These are phyloP conservation scores for Channa argus DNA, from an alignment of 2,113 vertebrate species.

Conservation along the genomic window DNA sequence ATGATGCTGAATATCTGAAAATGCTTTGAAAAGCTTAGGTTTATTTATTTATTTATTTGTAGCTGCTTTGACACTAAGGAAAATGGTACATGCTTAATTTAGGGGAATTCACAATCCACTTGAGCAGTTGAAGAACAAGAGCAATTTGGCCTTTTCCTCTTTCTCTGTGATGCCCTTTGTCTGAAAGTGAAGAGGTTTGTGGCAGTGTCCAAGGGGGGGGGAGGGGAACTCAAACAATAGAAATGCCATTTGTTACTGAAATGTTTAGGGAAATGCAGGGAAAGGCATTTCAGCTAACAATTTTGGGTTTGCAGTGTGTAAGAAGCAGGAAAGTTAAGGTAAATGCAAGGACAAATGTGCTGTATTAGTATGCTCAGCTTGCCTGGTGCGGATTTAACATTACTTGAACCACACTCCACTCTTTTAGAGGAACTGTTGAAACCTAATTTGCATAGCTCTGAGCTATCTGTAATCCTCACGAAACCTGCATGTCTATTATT, in stretches of 20 bases:
- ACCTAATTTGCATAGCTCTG: no score
- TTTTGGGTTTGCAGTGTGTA: background rate
- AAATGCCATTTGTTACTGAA: slow-evolving; percentile 70
- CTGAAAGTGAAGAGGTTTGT: slow-evolving; percentile 59
- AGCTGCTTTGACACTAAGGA: no score
- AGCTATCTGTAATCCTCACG: background rate
- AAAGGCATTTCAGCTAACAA: slow-evolving; percentile 43
- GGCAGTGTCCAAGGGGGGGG: slow-evolving; percentile 59
- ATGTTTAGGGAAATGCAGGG: slow-evolving; percentile 70
- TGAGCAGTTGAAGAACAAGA: slow-evolving; percentile 18
- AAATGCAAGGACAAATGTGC: slow-evolving; percentile 3
- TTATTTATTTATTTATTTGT: no score
- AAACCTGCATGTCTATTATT: background rate
- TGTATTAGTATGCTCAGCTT: background rate
- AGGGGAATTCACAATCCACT: background rate
- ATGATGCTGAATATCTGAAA: background rate
- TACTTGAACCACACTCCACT: background rate
- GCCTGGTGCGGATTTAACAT: background rate
- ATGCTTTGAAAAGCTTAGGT: background rate
- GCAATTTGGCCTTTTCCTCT: slow-evolving; percentile 33
- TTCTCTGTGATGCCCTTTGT: slow-evolving; percentile 68
- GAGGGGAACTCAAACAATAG: slow-evolving; percentile 65
- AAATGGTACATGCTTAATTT: background rate
- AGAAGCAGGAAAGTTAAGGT: slow-evolving; percentile 5
- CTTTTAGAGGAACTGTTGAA: no score